phyloP scores from a whole-genome alignment of 2,797 vertebrate genomes.

The Choloepus didactylus region DNA sequence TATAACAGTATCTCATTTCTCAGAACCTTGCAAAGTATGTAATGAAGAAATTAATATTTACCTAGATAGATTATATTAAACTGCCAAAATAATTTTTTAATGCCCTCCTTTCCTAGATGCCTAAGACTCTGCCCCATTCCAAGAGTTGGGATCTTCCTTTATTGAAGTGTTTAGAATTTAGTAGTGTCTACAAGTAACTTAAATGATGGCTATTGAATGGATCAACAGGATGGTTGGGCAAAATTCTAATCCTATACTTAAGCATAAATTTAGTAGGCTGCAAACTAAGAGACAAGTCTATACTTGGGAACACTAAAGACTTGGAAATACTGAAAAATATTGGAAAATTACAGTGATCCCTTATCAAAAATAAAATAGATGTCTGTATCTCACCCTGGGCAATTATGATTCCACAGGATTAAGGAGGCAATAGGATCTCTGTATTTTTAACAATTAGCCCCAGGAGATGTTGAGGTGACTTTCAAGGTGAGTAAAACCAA shows the following conservation, averaged over 20 bases:
- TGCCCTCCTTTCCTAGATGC: not conserved
- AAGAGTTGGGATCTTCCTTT: not conserved
- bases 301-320: not conserved
- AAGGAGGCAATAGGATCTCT: not conserved
- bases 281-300: not conserved
- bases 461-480: not conserved
- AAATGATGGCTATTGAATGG: not conserved
- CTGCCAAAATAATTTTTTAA: slow-evolving; percentile 10
- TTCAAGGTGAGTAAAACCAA: slow-evolving; percentile 16
- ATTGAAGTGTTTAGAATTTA: not conserved
- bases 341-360: not conserved
- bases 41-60: not conserved
- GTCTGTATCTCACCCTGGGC: not conserved
- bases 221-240: not conserved
- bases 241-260: not conserved
- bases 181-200: not conserved
- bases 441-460: not conserved
- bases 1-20: not conserved
- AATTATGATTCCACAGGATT: not conserved
- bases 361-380: not conserved
- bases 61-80: not conserved
- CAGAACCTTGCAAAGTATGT: not conserved
- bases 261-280: not conserved
- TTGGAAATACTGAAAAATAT: not conserved
- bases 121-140: not conserved